These are phyloP conservation scores for Taphrorychus bicolor DNA, from an alignment of 2,888 invertebrate genomes.

Conservation along the genomic window DNA sequence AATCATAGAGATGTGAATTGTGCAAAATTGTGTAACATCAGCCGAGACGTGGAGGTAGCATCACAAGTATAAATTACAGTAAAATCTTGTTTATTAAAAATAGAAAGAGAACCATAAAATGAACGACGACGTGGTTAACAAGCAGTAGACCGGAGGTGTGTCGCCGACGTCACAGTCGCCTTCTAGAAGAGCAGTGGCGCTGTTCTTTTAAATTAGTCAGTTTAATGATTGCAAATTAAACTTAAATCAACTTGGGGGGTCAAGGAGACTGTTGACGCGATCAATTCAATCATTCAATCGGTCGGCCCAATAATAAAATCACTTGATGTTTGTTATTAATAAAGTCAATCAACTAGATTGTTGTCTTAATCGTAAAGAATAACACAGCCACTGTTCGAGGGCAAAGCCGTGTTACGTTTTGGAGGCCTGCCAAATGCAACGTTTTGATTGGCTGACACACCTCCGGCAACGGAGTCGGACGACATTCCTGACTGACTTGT, in stretches of 20 bases:
- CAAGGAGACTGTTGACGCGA: not conserved
- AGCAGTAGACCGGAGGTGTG: slow-evolving; percentile 1
- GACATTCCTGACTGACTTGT: slow-evolving; percentile 1
- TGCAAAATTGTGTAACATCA: not conserved
- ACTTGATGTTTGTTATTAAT: not conserved
- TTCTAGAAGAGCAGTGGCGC: not conserved
- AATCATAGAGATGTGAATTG: not conserved
- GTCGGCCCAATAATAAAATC: not conserved
- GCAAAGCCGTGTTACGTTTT: slow-evolving; percentile 1
- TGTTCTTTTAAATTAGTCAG: not conserved
- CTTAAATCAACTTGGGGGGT: slow-evolving; percentile 1
- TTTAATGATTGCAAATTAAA: not conserved
- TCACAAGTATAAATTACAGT: no score
- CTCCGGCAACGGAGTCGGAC: not conserved
- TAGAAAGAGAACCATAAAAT: not conserved
- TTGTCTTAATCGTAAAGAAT: not conserved
- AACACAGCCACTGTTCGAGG: not conserved
- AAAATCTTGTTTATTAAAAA: not conserved
- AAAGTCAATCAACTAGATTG: slow-evolving; percentile 5
- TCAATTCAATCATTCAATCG: not conserved
- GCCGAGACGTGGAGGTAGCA: no score
- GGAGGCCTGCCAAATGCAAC: slow-evolving; percentile 8
- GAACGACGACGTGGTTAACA: slow-evolving; percentile 3
- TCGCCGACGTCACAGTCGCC: slow-evolving; percentile 4
- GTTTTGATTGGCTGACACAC: slow-evolving; percentile 6